Evolutionary conservation across 2,113 vertebrate genomes (phyloP), one percentile per base, ranked within the genome.

Genomic region (Cricetomys ansorgei): DNA sequence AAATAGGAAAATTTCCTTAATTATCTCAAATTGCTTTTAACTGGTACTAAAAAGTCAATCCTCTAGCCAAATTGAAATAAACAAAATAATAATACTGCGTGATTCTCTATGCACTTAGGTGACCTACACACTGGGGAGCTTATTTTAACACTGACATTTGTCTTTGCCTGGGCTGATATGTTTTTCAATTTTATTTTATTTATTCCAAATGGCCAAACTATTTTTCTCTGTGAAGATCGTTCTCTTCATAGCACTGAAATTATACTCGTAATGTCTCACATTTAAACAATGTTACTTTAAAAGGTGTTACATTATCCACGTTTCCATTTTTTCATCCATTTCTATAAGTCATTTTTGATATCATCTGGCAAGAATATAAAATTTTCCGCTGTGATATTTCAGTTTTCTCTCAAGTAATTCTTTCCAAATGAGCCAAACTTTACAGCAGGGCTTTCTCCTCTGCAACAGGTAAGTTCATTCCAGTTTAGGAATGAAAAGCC

Each of bases 381-480:
- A 67, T 25, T 53, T 34, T 57, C 2, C 31, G 29, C 40, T 83
- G 50, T 67, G 1, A 25, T 8, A 3, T n/a, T 94, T 84, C 13
- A 9, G 0, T 29, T 81, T 88, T 90, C 34, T 65, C 6, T 79
- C 40, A 80, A 70, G 70, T 88, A 88, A 40, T 34, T 65, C 4
- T 88, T 94, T 75, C 53, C 53, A 94, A 80, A 62, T 62, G 3
- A 10, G 16, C 3, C 76, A 43, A 29, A 23, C 2, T 27, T 83
- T 64, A 10, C 6, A 7, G 40, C 17, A 34, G 48, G 3, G 7
- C 15, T n/a, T 55, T 29, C 3, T 70, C 4, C 57, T 92, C 5
- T 3, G 50, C 25, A 31, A 1, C 15, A 8, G 40, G 11, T 1
- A 17, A 45, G 7, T n/a, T n/a, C 5, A n/a, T 29, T 29, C 17